These are phyloP conservation scores for Furnarius figulus DNA, from an alignment of 2,113 vertebrate genomes.

Conservation along the genomic window DNA sequence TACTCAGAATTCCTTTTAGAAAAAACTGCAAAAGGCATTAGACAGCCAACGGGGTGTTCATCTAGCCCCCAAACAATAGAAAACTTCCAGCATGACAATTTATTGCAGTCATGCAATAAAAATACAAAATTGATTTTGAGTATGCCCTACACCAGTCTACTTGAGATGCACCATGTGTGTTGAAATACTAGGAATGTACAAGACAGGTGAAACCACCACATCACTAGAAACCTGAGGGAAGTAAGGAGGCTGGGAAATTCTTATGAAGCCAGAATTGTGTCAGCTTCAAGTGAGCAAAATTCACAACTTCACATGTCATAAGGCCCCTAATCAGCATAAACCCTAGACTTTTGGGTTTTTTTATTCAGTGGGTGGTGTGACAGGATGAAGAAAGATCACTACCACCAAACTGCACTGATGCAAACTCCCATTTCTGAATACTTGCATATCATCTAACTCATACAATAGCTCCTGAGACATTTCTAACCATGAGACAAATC, in stretches of 20 bases:
- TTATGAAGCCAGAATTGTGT: not conserved
- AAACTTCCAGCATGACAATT: not conserved
- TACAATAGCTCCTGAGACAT: not conserved
- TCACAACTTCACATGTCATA: not conserved
- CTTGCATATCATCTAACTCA: not conserved
- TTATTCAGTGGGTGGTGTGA: not conserved
- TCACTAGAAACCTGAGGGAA: not conserved
- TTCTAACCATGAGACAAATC: not conserved
- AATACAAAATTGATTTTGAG: not conserved
- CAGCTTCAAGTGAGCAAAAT: not conserved
- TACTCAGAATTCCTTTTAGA: not conserved
- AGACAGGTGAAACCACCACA: not conserved
- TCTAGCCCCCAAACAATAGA: not conserved
- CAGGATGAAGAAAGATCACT: not conserved
- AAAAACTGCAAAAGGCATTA: not conserved
- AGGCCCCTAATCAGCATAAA: not conserved
- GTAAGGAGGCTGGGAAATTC: not conserved
- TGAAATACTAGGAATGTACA: accelerated
- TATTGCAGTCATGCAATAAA: not conserved
- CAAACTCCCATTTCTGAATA: not conserved
- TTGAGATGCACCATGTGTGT: not conserved
- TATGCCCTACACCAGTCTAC: accelerated
- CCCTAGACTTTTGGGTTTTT: accelerated
- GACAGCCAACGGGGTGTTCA: not conserved
- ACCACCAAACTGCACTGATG: not conserved